Evolutionary conservation across 2,113 vertebrate genomes (phyloP).

Genomic region (Chaetorhynchus papuensis): DNA sequence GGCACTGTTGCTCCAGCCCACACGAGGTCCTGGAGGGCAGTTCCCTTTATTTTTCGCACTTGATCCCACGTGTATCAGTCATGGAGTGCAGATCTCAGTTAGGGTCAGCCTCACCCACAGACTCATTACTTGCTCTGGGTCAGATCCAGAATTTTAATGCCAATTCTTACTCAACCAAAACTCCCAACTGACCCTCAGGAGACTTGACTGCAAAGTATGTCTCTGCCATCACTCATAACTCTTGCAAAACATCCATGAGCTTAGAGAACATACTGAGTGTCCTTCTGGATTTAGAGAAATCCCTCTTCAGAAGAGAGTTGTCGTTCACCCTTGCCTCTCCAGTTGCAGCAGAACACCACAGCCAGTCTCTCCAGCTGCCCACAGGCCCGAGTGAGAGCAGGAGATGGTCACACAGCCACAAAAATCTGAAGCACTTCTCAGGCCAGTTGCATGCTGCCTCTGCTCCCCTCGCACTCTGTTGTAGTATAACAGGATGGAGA

Average conservation of each 20-base stretch:
- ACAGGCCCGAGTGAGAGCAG: not conserved
- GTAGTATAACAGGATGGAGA: not conserved
- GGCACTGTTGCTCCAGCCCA: not conserved
- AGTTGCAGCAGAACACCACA: not conserved
- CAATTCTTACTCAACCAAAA: constrained; percentile 5
- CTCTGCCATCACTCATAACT: not conserved
- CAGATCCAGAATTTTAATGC: not conserved
- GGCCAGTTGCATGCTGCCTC: not conserved
- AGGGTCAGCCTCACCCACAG: not conserved
- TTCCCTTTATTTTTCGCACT: not conserved
- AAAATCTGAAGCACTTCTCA: not conserved
- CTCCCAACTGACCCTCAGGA: not conserved
- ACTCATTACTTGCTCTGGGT: not conserved
- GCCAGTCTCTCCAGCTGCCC: not conserved
- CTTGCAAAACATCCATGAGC: not conserved
- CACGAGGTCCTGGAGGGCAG: not conserved
- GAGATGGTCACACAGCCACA: not conserved
- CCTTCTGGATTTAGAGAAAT: not conserved
- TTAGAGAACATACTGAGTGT: not conserved
- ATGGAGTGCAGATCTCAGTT: not conserved
- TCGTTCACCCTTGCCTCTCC: not conserved
- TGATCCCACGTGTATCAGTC: not conserved
- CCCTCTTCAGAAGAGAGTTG: not conserved
- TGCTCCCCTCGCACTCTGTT: not conserved
- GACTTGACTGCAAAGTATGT: not conserved